Evolutionary conservation across 2,888 invertebrate genomes (phyloP).

Genomic region (Myopa testacea): DNA sequence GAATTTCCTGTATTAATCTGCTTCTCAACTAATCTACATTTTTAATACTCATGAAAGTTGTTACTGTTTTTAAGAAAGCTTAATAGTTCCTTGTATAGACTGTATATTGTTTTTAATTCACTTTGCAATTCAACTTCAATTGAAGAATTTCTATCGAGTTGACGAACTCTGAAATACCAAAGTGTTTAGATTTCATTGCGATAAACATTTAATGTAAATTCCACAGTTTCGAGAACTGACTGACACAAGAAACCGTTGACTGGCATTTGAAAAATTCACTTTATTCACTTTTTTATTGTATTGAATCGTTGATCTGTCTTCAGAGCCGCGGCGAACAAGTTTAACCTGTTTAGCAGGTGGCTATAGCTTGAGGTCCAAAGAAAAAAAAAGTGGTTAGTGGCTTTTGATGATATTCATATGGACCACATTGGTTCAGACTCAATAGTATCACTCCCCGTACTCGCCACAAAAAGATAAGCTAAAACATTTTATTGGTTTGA

Average conservation of each 20-base stretch:
- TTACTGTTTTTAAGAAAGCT: no score
- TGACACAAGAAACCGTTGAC: background rate
- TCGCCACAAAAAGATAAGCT: no score
- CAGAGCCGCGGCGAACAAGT: background rate
- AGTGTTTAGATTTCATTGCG: background rate
- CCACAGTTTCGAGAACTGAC: background rate
- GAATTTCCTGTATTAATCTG: no score
- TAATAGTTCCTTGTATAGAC: no score
- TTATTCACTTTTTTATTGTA: background rate
- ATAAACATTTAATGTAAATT: background rate
- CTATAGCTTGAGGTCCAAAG: background rate
- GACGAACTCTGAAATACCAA: background rate
- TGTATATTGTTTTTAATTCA: background rate
- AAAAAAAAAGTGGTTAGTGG: background rate
- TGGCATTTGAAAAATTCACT: constrained; percentile 1
- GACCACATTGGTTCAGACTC: no score
- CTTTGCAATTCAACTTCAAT: background rate
- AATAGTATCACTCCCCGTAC: no score
- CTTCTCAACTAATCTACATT: no score
- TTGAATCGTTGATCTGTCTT: background rate
- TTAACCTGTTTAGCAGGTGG: background rate
- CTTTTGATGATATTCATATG: no score
- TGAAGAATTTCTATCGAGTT: background rate
- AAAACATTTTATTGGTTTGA: no score
- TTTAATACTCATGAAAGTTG: no score